phyloP scores from a whole-genome alignment of 2,888 invertebrate genomes.

The Drosophila yooni region DNA sequence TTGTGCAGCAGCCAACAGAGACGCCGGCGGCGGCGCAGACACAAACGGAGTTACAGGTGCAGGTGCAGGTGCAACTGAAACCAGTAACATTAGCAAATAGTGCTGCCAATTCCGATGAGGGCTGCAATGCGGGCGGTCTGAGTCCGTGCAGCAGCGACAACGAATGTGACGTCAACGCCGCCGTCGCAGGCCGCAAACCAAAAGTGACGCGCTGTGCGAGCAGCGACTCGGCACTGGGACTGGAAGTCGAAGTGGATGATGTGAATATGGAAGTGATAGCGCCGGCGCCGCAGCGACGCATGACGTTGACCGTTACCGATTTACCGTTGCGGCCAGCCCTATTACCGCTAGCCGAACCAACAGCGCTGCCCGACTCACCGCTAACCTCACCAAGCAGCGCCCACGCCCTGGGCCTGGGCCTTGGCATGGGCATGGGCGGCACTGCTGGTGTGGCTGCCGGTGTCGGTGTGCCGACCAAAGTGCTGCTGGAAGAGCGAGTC shows the following conservation, averaged over 20 bases:
- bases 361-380: constrained; percentile 82
- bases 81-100: constrained; percentile 45
- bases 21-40: constrained; percentile 12
- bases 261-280: constrained; percentile 46
- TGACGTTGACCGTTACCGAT: constrained; percentile 85
- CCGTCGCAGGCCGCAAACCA: constrained; percentile 62
- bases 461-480: constrained; percentile 83
- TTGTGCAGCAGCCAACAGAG: constrained; percentile 50
- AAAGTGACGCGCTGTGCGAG: constrained; percentile 84
- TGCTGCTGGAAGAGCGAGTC: constrained; percentile 87
- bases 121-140: constrained; percentile 79
- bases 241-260: constrained; percentile 82
- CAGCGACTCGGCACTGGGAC: constrained; percentile 84
- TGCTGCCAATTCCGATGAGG: constrained; percentile 82
- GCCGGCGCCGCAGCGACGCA: constrained; percentile 71
- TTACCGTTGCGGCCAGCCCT: constrained; percentile 84
- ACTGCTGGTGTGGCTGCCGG: neutral
- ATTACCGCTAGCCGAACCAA: constrained; percentile 84
- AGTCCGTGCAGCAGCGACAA: constrained; percentile 84
- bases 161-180: constrained; percentile 53
- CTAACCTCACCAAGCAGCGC: constrained; percentile 62
- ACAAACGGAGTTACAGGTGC: constrained; percentile 5
- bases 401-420: neutral
- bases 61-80: constrained; percentile 32
- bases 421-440: neutral